Conservation (phyloP, 1,140 invertebrate species). For the Diorhabda sublineata region DNA sequence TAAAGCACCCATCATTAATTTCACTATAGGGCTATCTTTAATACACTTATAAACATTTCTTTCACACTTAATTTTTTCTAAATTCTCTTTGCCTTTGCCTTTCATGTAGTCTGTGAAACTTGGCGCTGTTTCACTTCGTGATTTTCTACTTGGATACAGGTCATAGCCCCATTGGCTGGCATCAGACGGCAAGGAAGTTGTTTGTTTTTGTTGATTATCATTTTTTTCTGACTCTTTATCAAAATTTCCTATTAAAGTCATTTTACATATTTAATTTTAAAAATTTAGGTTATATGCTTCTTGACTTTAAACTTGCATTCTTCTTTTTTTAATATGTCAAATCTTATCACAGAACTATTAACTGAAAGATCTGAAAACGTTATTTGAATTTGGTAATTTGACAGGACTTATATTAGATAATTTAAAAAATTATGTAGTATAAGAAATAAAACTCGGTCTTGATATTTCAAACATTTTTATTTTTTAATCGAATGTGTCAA, state of each 20-base stretch:
- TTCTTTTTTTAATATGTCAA: neutral
- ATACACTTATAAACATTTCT: constrained; percentile 71
- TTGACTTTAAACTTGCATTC: neutral
- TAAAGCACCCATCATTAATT: constrained; percentile 79
- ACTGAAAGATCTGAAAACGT: neutral
- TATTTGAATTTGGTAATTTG: neutral
- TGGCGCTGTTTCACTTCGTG: constrained; percentile 51
- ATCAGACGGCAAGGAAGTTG: constrained; percentile 14
- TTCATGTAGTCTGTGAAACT: constrained; percentile 53
- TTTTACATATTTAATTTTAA: neutral
- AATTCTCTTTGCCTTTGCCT: constrained; percentile 60
- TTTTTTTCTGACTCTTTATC: neutral
- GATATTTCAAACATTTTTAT: constrained; percentile 17
- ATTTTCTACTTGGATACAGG: constrained; percentile 77
- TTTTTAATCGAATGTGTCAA: constrained; percentile 36
- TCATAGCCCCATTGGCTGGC: constrained; percentile 66
- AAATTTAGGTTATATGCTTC: neutral
- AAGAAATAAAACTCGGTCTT: neutral
- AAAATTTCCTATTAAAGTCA: neutral
- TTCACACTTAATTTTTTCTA: constrained; percentile 77
- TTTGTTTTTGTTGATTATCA: constrained; percentile 1
- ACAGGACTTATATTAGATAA: neutral
- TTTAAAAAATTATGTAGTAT: neutral
- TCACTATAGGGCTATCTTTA: constrained; percentile 76
- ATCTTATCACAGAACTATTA: neutral